phyloP scores from a whole-genome alignment of 2,888 invertebrate genomes.

The Emmelina monodactyla region DNA sequence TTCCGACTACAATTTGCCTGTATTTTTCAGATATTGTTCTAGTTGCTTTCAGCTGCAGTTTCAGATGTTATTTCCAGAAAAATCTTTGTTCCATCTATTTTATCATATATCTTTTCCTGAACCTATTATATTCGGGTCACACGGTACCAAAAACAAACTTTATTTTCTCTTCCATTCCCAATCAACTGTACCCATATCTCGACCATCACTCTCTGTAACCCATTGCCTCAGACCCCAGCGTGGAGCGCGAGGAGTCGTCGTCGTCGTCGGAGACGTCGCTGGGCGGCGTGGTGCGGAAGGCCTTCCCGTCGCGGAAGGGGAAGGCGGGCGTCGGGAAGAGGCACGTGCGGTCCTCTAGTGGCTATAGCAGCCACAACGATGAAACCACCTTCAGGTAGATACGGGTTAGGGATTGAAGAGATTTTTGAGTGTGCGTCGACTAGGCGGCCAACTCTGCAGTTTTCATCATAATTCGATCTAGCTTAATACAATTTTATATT shows the following conservation, averaged over 20 bases:
- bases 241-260: conserved; percentile 78
- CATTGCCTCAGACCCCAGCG: conserved; percentile 62
- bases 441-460: no score
- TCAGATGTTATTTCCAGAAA: neutral
- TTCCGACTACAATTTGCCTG: no score
- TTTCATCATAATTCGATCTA: no score
- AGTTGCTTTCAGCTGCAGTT: neutral
- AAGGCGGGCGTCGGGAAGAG: conserved; percentile 73
- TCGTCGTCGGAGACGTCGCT: conserved; percentile 82
- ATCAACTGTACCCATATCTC: no score
- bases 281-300: conserved; percentile 71
- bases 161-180: no score
- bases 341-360: conserved; percentile 80
- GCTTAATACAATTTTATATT: no score
- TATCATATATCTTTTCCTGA: neutral
- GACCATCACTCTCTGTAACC: no score
- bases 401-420: no score
- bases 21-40: neutral
- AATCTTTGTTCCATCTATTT: neutral
- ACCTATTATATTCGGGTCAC: no score
- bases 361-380: conserved; percentile 85
- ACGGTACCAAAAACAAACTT: no score
- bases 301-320: conserved; percentile 72
- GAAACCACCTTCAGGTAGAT: conserved; percentile 84
- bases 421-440: no score